Conservation (phyloP, 2,113 vertebrate genomes). For the Notarius lentiginosus region DNA sequence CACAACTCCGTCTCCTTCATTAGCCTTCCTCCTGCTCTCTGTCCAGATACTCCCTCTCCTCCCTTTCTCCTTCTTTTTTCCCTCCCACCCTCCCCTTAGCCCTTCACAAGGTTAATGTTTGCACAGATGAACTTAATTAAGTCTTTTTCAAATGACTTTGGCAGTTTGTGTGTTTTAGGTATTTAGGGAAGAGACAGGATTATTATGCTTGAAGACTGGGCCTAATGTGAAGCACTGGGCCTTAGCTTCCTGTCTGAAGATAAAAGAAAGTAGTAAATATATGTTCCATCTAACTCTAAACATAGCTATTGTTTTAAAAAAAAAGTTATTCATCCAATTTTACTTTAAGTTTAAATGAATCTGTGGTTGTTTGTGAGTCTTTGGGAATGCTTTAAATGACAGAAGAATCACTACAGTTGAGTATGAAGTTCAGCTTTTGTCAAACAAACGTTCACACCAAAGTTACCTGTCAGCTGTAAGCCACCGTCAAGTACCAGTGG, state of each 20-base stretch:
- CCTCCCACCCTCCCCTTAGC: slow-evolving; percentile 61
- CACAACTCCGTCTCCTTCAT: slow-evolving; percentile 47
- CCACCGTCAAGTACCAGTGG: neutral
- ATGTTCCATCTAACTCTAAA: slow-evolving; percentile 34
- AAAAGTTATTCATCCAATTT: slow-evolving; percentile 19
- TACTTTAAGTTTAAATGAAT: neutral
- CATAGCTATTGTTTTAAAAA: neutral
- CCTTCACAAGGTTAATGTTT: slow-evolving; percentile 62
- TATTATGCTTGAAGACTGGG: slow-evolving; percentile 55
- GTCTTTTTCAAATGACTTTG: slow-evolving; percentile 61
- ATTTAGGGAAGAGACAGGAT: slow-evolving; percentile 55
- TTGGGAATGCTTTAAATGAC: neutral
- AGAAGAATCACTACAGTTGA: neutral
- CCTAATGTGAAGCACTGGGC: slow-evolving; percentile 49
- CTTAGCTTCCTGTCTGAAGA: slow-evolving; percentile 39
- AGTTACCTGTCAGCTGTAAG: slow-evolving; percentile 1
- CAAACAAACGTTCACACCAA: neutral
- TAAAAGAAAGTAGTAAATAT: slow-evolving; percentile 42
- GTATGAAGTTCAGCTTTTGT: slow-evolving; percentile 8
- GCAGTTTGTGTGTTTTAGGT: slow-evolving; percentile 60
- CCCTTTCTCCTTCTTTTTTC: slow-evolving; percentile 20
- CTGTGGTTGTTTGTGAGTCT: neutral
- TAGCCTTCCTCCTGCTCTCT: slow-evolving; percentile 45
- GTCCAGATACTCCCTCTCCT: slow-evolving; percentile 44
- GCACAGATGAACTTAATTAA: slow-evolving; percentile 65